Base-by-base conservation (phyloP, 2,888 invertebrate genomes). In the Diploptera punctata region DNA sequence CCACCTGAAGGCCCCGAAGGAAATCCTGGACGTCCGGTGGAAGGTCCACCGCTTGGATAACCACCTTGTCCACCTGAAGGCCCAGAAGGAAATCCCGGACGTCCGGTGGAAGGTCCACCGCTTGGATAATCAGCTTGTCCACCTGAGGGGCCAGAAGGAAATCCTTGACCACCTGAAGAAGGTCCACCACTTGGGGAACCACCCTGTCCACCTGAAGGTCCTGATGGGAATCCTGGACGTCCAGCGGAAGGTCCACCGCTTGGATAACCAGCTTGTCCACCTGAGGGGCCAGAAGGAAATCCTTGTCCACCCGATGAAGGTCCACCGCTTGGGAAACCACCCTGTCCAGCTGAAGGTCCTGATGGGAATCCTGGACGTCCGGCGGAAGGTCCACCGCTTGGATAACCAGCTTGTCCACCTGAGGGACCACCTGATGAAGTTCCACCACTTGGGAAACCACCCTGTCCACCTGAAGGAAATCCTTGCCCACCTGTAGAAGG, bases 401-500 rank as follows among this genome's bases (percentile, higher is more conserved):
- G 57, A 19, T 68, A 54, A 44, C 74, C 76, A 29, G 76, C 73
- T 65, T 69, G 72, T 57, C 68, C 74, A 9, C 77, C 76, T 3
- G 18, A 16, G 5, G 10, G 24, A 31, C 67, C 21, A 47, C 10
- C 54, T 16, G 13, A 16, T 13, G 44, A 19, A 21, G 16, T 16
- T 29, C 67, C 9, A 21, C 47, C 52, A 62, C 13, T 43, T 10
- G 71, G 71, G 65, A 49, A 70, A 19, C 61, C 31, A 72, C 74
- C 19, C 57, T 43, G 72, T 13, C 26, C 62, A 16, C 62, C 62
- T 19, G 62, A 43, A 16, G 83, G 82, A 65, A 2, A 65, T 18
- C 43, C 62, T 47, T 72, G 88, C 73, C 82, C 78, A 57, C 75
- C 75, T 43, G 74, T 60, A 18, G 77, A 78, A 10, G 21, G 21